Base-by-base conservation (phyloP, 2,113 vertebrate genomes). In the Platichthys stellatus region DNA sequence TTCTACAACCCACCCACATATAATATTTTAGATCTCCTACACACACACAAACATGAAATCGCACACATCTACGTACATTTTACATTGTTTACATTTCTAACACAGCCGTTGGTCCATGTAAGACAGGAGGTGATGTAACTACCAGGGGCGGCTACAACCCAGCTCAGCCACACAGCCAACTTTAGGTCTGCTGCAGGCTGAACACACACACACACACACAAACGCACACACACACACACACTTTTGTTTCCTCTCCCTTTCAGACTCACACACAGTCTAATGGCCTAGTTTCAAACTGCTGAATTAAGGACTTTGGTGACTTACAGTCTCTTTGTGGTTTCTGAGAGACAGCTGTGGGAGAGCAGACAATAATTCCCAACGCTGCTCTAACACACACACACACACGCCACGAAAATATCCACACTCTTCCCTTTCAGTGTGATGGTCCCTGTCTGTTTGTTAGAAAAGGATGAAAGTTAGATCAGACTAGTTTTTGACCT, bases 261-360 rank as follows among this genome's bases (percentile, higher is more conserved):
- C 40, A 60, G 26, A 2, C 72, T 66, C 63, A 66, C 47, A 17
- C 57, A 57, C 74, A 60, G 45, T 57, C 26, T 81, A 79, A 84
- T 87, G 85, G 69, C 76, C 86, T 77, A 78, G 69, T 87, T 88
- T 86, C 59, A 88, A 85, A 89, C 60, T 80, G 77, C 81, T 88
- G 85, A 88, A 87, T 89, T 76, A 83, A 70, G 81, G 67, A 83
- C 70, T 92, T 88, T 73, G 63, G 76, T 78, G 75, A 86, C 73
- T 88, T 81, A 79, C 53, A 81, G 84, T 76, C 59, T 81, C 47
- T 84, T 69, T 84, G 66, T 84, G 26, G 70, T 89, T 80, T 73
- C 67, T 69, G 77, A 80, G 51, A 74, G 74, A 83, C 75, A 69
- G 80, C 76, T 83, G 54, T 63, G 63, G 68, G 69, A 76, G 47